These are phyloP conservation scores for Euproctis similis DNA, from an alignment of 2,888 invertebrate genomes.

Conservation along the genomic window DNA sequence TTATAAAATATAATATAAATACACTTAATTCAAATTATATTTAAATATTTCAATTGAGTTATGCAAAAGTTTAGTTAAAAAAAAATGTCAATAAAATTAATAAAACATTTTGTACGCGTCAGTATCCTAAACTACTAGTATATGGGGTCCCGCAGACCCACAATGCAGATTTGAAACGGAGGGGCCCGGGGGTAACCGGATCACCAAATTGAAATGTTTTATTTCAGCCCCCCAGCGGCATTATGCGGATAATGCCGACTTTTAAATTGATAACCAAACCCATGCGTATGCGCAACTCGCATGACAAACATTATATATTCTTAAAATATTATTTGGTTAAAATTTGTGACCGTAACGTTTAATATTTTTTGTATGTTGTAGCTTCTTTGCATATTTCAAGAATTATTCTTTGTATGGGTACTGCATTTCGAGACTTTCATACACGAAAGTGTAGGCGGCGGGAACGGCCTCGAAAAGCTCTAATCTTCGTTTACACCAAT, in stretches of 20 bases:
- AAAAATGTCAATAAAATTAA: background rate
- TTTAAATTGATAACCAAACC: slow-evolving; percentile 72
- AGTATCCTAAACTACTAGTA: slow-evolving; percentile 61
- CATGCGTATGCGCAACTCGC: slow-evolving; percentile 48
- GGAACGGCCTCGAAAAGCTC: too few species aligned
- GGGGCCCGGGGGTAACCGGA: slow-evolving; percentile 69
- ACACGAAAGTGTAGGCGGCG: too few species aligned
- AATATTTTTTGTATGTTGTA: slow-evolving; percentile 29
- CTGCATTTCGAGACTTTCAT: too few species aligned
- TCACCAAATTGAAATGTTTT: slow-evolving; percentile 76
- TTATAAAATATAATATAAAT: too few species aligned
- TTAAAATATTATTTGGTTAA: slow-evolving; percentile 64
- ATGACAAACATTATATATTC: slow-evolving; percentile 46
- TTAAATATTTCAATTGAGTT: background rate
- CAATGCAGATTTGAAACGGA: slow-evolving; percentile 67
- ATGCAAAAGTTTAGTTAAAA: background rate
- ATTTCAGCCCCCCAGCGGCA: slow-evolving; percentile 56
- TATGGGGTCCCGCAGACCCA: slow-evolving; percentile 68
- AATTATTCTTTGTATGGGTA: too few species aligned
- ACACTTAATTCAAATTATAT: background rate
- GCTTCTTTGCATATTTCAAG: slow-evolving; percentile 51
- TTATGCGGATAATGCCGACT: slow-evolving; percentile 65
- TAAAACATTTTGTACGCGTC: slow-evolving; percentile 23
- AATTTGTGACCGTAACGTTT: slow-evolving; percentile 64
- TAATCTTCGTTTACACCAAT: too few species aligned